Evolutionary conservation across 2,113 vertebrate genomes (phyloP).

Genomic region (Ranitomeya imitator): DNA sequence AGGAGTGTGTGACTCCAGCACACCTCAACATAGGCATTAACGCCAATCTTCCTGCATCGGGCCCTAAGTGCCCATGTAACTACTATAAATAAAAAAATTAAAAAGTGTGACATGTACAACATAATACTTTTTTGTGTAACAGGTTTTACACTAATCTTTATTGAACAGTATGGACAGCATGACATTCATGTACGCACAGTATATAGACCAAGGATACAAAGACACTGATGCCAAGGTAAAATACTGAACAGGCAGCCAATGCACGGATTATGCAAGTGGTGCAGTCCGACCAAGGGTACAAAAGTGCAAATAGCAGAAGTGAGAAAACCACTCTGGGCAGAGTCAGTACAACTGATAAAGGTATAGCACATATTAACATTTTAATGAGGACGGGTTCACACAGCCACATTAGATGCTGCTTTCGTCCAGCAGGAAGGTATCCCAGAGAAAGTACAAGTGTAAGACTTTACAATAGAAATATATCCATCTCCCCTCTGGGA

Average conservation of each 20-base stretch:
- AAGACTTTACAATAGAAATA: not conserved
- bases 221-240: conserved; percentile 27
- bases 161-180: conserved; percentile 20
- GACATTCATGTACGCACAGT: conserved; percentile 30
- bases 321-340: not conserved
- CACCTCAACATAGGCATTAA: too few relatives aligned
- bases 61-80: too few relatives aligned
- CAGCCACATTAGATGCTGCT: not conserved
- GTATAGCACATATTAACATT: not conserved
- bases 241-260: conserved; percentile 21
- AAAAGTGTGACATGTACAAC: not conserved
- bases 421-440: not conserved
- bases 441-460: not conserved
- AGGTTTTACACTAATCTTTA: conserved; percentile 26
- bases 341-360: not conserved
- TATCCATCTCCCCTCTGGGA: not conserved
- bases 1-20: too few relatives aligned
- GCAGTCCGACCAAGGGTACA: not conserved
- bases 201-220: not conserved
- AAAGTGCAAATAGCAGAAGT: not conserved
- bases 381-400: not conserved
- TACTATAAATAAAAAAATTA: not conserved
- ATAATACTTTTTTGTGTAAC: not conserved
- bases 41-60: too few relatives aligned
- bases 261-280: not conserved